Evolutionary conservation across 2,888 invertebrate genomes (phyloP).

Genomic region (Gandaritis pyraliata): DNA sequence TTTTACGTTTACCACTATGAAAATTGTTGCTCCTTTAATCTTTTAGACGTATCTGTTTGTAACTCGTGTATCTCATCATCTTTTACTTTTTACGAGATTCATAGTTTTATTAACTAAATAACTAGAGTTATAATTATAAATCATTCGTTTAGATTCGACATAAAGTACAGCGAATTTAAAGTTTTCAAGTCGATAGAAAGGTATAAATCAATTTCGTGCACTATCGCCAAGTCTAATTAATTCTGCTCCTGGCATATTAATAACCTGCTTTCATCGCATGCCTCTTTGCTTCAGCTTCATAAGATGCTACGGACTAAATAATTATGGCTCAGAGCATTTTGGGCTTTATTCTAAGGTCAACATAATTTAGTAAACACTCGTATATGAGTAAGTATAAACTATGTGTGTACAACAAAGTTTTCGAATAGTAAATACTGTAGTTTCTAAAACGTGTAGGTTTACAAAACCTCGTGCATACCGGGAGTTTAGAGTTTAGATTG

Average conservation of each 20-base stretch:
- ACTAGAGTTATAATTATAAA: constrained; percentile 3
- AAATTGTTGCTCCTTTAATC: no score
- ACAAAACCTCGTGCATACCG: no score
- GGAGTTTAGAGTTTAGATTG: no score
- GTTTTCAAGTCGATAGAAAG: constrained; percentile 27
- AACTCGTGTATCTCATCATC: no score
- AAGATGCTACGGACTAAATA: constrained; percentile 27
- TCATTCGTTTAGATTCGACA: background rate
- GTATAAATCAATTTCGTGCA: constrained; percentile 59
- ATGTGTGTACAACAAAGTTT: background rate
- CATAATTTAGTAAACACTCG: background rate
- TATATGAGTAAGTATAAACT: no score
- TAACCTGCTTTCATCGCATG: constrained; percentile 60
- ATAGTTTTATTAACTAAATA: no score
- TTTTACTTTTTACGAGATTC: no score
- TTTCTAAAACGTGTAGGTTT: no score
- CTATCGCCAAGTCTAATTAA: constrained; percentile 63
- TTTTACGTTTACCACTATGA: no score
- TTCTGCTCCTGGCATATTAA: constrained; percentile 61
- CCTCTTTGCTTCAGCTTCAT: constrained; percentile 49
- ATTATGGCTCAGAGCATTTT: constrained; percentile 14
- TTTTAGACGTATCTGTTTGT: no score
- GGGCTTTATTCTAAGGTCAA: constrained; percentile 6
- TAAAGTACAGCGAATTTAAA: constrained; percentile 14
- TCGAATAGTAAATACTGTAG: no score